Base-by-base conservation (phyloP, 2,797 vertebrate genomes). In the Melanotaenia trifasciata region DNA sequence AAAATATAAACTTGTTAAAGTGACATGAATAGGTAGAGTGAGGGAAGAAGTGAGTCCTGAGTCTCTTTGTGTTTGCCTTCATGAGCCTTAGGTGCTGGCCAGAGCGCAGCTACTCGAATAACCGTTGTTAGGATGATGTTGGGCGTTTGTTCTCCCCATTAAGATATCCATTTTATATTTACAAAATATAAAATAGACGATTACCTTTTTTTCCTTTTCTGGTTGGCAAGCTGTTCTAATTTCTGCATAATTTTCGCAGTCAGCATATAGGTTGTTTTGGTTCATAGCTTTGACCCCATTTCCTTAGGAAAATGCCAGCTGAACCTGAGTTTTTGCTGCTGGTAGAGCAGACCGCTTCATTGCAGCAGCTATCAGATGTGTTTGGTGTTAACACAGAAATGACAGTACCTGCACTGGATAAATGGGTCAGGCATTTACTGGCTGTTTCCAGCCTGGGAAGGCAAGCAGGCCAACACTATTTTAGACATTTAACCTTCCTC, bases 371-470 rank as follows among this genome's bases (percentile, higher is more conserved):
- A 84, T 82, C 86, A 83, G 76, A 73, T 79, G 76, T 63, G 63
- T 24, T 20, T 28, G 58, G 68, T 74, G 80, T 79, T 68, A 78
- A 83, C 71, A 38, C 59, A 22, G 59, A 28, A 5, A 57, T 71
- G 45, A 47, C 58, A 84, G 67, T 84, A 85, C 82, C 79, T 89
- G 82, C 75, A 77, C 50, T 66, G 57, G 60, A 77, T 84, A 87
- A 83, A 63, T 84, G 64, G 87, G 87, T 91, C 92, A 93, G 72
- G 76, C 65, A 51, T 76, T 70, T 74, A 67, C 78, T 60, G 83
- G 74, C 70, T 57, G 70, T 53, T 65, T 78, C 63, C 67, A 80
- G 70, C 58, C 64, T 22, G 58, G 59, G 65, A 75, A 70, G 77
- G 65, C 56, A 80, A 62, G 54, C 38, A 36, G 64, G 84, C 85